Evolutionary conservation across 2,113 vertebrate species (phyloP), one percentile per base, ranked within the genome.

Genomic region (Oryzias melastigma): DNA sequence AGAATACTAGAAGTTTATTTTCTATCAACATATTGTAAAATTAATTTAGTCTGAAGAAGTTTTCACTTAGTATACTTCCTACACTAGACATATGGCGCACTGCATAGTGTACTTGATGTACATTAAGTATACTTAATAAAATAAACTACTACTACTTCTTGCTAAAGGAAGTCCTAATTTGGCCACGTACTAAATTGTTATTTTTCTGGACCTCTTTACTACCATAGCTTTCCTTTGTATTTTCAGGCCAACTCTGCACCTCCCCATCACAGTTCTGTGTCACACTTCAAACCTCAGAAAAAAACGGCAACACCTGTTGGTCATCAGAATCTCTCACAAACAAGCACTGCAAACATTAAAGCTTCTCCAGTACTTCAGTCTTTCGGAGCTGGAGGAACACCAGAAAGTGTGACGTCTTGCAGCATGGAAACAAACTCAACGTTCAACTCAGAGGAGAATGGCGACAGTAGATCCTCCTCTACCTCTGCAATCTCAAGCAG

Each of bases 401-500:
- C 18, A 1, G 62, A 49, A 56, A 65, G 54, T 22, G 3, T 24
- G 14, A n/a, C 41, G 3, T 55, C 54, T 8, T 65, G 20, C 0
- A 53, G 20, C 56, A 47, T 15, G 25, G 84, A 71, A 45, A 13
- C 44, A 0, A 66, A 63, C 29, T 24, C 52, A 12, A 63, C 58
- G 7, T 50, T 56, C 12, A 73, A 16, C 55, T 67, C 44, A 29
- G 75, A 50, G 22, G 54, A 71, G 1, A n/a, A 43, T 24, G 42
- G 19, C 2, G 62, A 54, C 1, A 62, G 51, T 1, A 19, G 19
- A 10, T 49, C 16, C 19, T 68, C 58, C 7, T 56, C 52, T 14
- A 5, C 51, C 10, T 46, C 62, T 1, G 18, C 35, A 43, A 18
- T 4, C 19, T 82, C 68, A 14, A 87, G 78, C 57, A 85, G 58